These are phyloP conservation scores for Lobophora halterata DNA, from an alignment of 2,888 invertebrate genomes.

Conservation along the genomic window DNA sequence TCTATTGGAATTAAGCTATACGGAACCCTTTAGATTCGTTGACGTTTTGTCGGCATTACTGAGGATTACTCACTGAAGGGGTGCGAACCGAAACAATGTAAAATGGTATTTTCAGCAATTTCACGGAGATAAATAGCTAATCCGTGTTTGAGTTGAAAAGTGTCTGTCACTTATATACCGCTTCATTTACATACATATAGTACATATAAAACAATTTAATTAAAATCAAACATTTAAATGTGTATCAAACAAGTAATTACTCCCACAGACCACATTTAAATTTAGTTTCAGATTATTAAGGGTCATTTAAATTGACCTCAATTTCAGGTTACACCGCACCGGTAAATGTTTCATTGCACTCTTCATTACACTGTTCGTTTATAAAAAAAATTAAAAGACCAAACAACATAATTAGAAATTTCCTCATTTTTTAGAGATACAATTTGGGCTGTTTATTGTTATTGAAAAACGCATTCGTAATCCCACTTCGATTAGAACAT, in stretches of 20 bases:
- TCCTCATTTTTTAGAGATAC: too few relatives aligned
- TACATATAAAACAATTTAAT: too few relatives aligned
- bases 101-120: constrained; percentile 40
- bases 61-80: constrained; percentile 58
- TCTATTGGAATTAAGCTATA: constrained; percentile 74
- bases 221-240: too few relatives aligned
- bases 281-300: constrained; percentile 22
- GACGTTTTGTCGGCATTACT: constrained; percentile 61
- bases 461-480: too few relatives aligned
- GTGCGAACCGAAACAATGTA: constrained; percentile 44
- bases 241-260: too few relatives aligned
- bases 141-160: constrained; percentile 34
- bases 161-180: constrained; percentile 4
- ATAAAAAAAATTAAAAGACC: too few relatives aligned
- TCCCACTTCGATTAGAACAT: too few relatives aligned
- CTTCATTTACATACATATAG: too few relatives aligned
- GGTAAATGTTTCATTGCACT: constrained; percentile 20
- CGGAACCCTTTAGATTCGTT: constrained; percentile 66
- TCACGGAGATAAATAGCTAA: constrained; percentile 33
- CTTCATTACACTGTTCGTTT: constrained; percentile 24
- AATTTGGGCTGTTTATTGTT: too few relatives aligned
- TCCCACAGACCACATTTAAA: constrained; percentile 3
- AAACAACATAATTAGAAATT: too few relatives aligned
- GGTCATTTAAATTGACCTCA: constrained; percentile 24
- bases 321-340: constrained; percentile 14